phyloP scores from a whole-genome alignment of 35 echinoderm and acorn worm species.

The Heliocidaris erythrogramma region DNA sequence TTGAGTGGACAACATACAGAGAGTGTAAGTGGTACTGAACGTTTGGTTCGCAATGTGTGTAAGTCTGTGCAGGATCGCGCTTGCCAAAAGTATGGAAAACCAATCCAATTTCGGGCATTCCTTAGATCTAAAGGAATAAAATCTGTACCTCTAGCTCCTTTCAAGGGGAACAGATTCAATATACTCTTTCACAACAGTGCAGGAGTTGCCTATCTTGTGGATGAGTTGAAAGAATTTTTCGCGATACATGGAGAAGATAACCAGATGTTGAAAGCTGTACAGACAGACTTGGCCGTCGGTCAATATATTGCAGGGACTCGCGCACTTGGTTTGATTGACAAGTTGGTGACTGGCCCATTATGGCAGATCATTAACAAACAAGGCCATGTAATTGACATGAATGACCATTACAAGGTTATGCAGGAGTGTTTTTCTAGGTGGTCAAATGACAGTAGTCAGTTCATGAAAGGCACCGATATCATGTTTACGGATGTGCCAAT shows the following conservation, averaged over 20 bases:
- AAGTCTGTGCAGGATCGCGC: slow-evolving; percentile 54
- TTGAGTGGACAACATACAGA: not conserved
- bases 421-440: slow-evolving; percentile 46
- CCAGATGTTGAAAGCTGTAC: slow-evolving; percentile 47
- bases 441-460: slow-evolving; percentile 49
- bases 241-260: slow-evolving; percentile 63
- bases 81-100: slow-evolving; percentile 60
- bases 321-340: not conserved
- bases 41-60: slow-evolving; percentile 60
- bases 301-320: not conserved
- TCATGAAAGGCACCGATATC: slow-evolving; percentile 54
- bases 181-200: slow-evolving; percentile 80
- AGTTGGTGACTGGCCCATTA: not conserved
- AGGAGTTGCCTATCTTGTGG: slow-evolving; percentile 52
- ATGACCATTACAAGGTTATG: slow-evolving; percentile 49
- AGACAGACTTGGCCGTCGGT: not conserved
- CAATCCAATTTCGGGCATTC: slow-evolving; percentile 61
- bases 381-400: slow-evolving; percentile 47
- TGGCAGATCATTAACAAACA: not conserved
- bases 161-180: slow-evolving; percentile 75
- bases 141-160: slow-evolving; percentile 60
- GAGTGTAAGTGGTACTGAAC: slow-evolving; percentile 63
- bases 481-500: slow-evolving; percentile 43
- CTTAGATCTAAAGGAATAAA: slow-evolving; percentile 13
- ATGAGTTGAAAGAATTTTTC: slow-evolving; percentile 55